These are phyloP conservation scores for Clavelina lepadiformis DNA, from an alignment of 23 tunicate genomes.

Conservation along the genomic window DNA sequence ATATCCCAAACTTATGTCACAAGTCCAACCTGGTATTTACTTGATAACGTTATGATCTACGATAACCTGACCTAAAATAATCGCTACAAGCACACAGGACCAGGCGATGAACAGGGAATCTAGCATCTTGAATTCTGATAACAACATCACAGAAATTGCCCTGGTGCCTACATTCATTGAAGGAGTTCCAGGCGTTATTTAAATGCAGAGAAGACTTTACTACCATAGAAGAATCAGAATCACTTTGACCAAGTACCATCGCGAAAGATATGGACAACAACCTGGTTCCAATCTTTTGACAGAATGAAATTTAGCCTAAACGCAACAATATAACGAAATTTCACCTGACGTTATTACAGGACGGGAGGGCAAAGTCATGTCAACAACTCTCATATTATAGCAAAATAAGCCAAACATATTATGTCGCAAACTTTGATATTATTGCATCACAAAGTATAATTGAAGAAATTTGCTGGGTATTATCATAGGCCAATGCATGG, in stretches of 20 bases:
- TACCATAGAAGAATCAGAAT: conserved; percentile 54
- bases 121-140: conserved; percentile 55
- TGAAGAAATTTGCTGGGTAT: too few relatives aligned
- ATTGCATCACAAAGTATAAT: too few relatives aligned
- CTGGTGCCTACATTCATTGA: conserved; percentile 75
- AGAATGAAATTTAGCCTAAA: too few relatives aligned
- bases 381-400: too few relatives aligned
- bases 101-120: conserved; percentile 82
- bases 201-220: conserved; percentile 28
- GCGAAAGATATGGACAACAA: too few relatives aligned
- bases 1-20: neutral
- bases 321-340: too few relatives aligned
- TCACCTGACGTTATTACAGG: too few relatives aligned
- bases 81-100: conserved; percentile 94
- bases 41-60: neutral
- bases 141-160: conserved; percentile 90
- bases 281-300: too few relatives aligned
- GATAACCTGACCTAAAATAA: conserved; percentile 66
- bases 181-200: conserved; percentile 55
- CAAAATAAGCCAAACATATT: too few relatives aligned
- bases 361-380: too few relatives aligned
- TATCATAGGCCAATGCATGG: too few relatives aligned
- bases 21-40: neutral
- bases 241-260: conserved; percentile 50
- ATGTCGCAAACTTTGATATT: too few relatives aligned